phyloP scores from a whole-genome alignment of 2,888 invertebrate species.

The Watsonalla cultraria region DNA sequence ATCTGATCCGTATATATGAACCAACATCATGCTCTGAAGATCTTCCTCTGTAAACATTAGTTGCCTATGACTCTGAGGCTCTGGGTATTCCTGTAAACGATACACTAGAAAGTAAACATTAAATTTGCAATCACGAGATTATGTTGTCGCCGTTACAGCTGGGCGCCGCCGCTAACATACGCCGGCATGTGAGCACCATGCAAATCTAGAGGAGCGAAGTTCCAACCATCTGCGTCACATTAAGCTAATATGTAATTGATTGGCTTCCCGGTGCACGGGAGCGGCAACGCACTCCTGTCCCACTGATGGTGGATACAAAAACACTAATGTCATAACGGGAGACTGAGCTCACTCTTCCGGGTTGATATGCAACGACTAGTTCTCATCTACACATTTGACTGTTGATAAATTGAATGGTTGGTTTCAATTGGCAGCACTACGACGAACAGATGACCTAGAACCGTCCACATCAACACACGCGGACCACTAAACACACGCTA shows the following conservation, averaged over 20 bases:
- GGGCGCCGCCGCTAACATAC: slow-evolving; percentile 34
- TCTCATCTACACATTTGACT: slow-evolving; percentile 32
- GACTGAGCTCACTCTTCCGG: slow-evolving; percentile 42
- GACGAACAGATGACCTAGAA: slow-evolving; percentile 35
- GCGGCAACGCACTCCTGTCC: slow-evolving; percentile 58
- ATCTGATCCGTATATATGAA: slow-evolving; percentile 38
- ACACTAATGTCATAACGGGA: slow-evolving; percentile 70
- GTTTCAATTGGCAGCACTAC: slow-evolving; percentile 34
- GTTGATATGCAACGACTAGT: slow-evolving; percentile 33
- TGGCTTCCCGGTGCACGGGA: slow-evolving; percentile 62
- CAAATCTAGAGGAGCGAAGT: slow-evolving; percentile 54
- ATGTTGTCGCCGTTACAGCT: slow-evolving; percentile 40
- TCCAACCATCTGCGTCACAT: slow-evolving; percentile 63
- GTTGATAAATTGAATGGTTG: slow-evolving; percentile 43
- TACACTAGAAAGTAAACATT: neutral
- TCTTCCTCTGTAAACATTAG: slow-evolving; percentile 34
- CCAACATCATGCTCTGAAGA: slow-evolving; percentile 39
- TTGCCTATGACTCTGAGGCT: neutral
- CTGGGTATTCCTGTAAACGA: slow-evolving; percentile 8
- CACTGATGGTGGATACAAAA: slow-evolving; percentile 69
- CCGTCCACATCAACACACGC: slow-evolving; percentile 23
- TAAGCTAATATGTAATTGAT: slow-evolving; percentile 77
- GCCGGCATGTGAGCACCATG: slow-evolving; percentile 46
- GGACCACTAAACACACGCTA: slow-evolving; percentile 20
- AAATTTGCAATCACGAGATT: slow-evolving; percentile 37